Conservation (phyloP, 1,140 invertebrate species). For the Bombus waltoni region DNA sequence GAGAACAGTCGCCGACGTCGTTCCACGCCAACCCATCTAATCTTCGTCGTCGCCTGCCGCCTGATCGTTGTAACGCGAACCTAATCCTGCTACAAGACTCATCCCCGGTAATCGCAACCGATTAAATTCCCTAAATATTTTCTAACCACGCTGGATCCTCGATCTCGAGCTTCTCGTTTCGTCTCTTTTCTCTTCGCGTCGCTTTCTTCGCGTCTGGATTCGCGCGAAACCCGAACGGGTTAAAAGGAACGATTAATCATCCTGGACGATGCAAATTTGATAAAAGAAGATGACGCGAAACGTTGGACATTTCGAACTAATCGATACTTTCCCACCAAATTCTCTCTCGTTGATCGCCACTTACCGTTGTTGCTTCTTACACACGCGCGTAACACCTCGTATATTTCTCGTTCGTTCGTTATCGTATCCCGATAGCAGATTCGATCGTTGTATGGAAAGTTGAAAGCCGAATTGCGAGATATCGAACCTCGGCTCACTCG, state of each 20-base stretch:
- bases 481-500: not conserved
- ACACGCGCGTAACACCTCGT: no score
- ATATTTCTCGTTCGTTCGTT: no score
- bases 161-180: not conserved
- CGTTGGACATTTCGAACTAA: no score
- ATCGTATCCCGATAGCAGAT: no score
- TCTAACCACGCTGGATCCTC: no score
- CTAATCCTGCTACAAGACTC: not conserved
- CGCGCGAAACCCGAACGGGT: no score
- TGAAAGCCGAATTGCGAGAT: not conserved
- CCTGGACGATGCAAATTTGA: no score
- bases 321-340: no score
- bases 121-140: not conserved
- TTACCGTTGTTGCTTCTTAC: no score
- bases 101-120: not conserved
- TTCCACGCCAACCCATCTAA: constrained; percentile 9
- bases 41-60: constrained; percentile 30
- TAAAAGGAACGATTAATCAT: no score
- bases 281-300: no score
- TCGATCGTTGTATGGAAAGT: not conserved
- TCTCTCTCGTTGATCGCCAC: no score
- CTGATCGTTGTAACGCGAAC: not conserved
- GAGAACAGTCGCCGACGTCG: constrained; percentile 19
- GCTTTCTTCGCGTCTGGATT: not conserved
- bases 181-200: not conserved